Conservation (phyloP, 2,113 vertebrate species). For the Myotis lucifugus region DNA sequence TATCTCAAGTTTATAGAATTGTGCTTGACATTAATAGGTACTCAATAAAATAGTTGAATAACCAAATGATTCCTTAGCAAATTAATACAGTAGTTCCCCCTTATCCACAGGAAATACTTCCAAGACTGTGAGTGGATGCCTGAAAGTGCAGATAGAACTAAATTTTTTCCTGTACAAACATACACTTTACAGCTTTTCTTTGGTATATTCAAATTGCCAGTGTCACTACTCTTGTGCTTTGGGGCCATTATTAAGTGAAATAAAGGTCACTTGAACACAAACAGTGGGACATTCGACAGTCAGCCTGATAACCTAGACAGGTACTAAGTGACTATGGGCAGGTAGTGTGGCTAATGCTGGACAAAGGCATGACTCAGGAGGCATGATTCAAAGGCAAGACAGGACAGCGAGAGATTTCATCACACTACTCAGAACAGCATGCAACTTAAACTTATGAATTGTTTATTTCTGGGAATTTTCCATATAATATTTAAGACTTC, state of each 20-base stretch:
- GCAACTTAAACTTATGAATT: background rate
- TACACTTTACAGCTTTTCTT: background rate
- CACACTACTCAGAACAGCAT: background rate
- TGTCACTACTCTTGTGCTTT: background rate
- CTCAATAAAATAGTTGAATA: background rate
- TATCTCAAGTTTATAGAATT: slow-evolving; percentile 26
- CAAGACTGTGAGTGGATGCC: background rate
- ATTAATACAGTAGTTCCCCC: background rate
- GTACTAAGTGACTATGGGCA: background rate
- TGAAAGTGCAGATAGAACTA: background rate
- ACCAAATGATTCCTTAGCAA: background rate
- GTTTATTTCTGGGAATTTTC: background rate
- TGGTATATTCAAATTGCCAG: background rate
- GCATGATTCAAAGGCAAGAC: background rate
- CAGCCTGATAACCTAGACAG: background rate
- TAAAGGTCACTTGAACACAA: background rate
- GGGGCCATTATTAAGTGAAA: background rate
- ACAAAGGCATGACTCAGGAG: background rate
- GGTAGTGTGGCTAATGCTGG: background rate
- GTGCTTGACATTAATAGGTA: background rate
- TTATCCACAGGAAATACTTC: background rate
- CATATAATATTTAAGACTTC: background rate
- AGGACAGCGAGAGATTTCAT: background rate
- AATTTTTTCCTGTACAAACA: background rate
- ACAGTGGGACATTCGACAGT: background rate